These are phyloP conservation scores for Malurus melanocephalus DNA, from an alignment of 2,113 vertebrate genomes.

Conservation along the genomic window DNA sequence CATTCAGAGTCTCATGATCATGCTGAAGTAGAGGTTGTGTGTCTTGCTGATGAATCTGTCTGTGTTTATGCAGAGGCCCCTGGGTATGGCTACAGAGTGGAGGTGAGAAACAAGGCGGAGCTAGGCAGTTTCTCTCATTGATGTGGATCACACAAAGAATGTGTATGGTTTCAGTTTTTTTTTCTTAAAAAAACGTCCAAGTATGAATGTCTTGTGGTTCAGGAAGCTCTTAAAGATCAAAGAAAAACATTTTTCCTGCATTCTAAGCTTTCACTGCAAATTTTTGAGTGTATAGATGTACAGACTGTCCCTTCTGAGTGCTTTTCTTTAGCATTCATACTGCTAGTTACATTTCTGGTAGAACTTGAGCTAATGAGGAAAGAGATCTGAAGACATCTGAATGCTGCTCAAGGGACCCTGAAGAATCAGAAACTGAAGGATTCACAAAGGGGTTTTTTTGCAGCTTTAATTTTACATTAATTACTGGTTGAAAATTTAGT, in stretches of 20 bases:
- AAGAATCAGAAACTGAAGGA: neutral
- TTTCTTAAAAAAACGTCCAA: neutral
- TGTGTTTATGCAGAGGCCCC: neutral
- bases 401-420: neutral
- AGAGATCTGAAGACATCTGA: neutral
- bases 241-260: neutral
- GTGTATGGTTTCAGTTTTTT: neutral
- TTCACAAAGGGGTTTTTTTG: neutral
- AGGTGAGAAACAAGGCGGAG: neutral
- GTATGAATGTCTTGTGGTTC: neutral
- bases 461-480: neutral
- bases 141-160: neutral
- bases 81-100: neutral
- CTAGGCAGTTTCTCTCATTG: neutral
- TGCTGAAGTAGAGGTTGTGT: neutral
- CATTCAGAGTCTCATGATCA: constrained; percentile 29
- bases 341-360: neutral
- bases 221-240: neutral
- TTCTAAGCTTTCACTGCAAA: neutral
- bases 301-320: neutral
- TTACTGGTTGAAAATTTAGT: neutral
- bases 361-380: neutral
- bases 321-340: neutral
- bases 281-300: neutral
- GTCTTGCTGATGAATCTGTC: neutral